A percentile compares a stretch with the other conserved stretches of the same genome.
Conservation (phyloP, 2,113 vertebrate genomes). For the Saguinus midas region DNA sequence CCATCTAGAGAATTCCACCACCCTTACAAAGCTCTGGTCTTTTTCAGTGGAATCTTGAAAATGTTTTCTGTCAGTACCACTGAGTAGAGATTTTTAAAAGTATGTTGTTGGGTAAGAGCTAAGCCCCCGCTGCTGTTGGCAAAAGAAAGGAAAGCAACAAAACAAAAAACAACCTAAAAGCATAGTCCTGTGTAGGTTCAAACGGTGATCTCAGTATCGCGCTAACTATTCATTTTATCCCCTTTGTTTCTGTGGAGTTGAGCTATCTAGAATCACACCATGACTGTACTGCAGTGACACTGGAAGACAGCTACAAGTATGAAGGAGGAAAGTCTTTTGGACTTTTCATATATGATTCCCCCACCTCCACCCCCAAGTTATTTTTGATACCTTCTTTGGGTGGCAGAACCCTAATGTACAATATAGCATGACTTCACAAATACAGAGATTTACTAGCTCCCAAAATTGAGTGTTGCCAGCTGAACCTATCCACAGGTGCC, state of each 20-base stretch:
- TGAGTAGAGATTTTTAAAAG: background rate
- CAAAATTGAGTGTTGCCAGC: background rate
- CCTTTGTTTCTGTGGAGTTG: background rate
- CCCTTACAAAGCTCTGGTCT: background rate
- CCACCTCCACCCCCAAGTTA: accelerated
- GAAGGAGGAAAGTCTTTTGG: background rate
- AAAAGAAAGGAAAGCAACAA: background rate
- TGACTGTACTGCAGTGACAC: background rate
- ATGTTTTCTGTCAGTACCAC: background rate
- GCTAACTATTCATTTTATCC: background rate
- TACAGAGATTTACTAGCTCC: background rate
- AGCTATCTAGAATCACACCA: background rate
- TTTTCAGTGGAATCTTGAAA: background rate
- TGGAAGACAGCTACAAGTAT: background rate
- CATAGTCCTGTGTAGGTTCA: background rate
- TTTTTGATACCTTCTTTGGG: background rate
- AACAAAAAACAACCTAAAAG: background rate
- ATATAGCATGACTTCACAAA: background rate
- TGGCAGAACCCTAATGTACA: background rate
- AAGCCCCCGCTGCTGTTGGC: background rate
- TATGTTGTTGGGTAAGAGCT: background rate
- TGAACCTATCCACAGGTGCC: background rate
- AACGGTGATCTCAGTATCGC: background rate
- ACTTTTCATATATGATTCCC: background rate
- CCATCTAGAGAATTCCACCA: background rate